A percentile compares a stretch with the other conserved stretches of the same genome.
Evolutionary conservation across 2,797 vertebrate species (phyloP).

Genomic region (Ataeniobius toweri): DNA sequence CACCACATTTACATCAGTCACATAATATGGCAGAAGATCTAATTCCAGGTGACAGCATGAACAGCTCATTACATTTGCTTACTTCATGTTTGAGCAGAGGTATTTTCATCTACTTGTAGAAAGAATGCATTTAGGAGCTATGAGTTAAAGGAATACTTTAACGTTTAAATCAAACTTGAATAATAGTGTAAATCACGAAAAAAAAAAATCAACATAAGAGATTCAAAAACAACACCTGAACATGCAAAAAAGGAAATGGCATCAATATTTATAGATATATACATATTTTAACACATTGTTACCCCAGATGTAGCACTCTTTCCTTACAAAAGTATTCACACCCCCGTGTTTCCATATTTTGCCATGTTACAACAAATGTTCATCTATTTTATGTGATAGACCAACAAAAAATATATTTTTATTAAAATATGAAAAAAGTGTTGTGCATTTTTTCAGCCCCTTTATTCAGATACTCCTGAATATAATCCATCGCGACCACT

Average conservation of each 20-base stretch:
- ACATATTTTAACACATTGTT: conserved; percentile 48
- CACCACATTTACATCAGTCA: conserved; percentile 34
- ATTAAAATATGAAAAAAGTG: neutral
- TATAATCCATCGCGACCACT: neutral
- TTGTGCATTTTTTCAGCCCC: neutral
- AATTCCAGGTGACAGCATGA: conserved; percentile 10
- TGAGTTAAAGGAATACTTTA: conserved; percentile 67
- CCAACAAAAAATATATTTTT: neutral
- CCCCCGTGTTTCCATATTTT: neutral
- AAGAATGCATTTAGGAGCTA: conserved; percentile 59
- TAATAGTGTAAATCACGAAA: conserved; percentile 57
- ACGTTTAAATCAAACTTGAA: conserved; percentile 61
- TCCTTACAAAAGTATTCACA: conserved; percentile 5
- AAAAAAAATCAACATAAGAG: conserved; percentile 49
- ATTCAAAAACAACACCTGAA: conserved; percentile 67
- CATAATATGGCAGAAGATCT: conserved; percentile 11
- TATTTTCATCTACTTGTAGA: conserved; percentile 72
- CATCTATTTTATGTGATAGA: neutral
- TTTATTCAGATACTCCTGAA: neutral
- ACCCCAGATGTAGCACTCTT: conserved; percentile 29
- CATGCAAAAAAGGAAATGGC: conserved; percentile 77
- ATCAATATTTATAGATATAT: conserved; percentile 50
- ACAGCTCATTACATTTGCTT: conserved; percentile 38
- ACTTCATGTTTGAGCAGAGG: conserved; percentile 70
- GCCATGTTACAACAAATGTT: neutral